Evolutionary conservation across 64 coral and sea anemone species (phyloP), one percentile per base, ranked within the genome.

Genomic region (Stylophora pistillata): DNA sequence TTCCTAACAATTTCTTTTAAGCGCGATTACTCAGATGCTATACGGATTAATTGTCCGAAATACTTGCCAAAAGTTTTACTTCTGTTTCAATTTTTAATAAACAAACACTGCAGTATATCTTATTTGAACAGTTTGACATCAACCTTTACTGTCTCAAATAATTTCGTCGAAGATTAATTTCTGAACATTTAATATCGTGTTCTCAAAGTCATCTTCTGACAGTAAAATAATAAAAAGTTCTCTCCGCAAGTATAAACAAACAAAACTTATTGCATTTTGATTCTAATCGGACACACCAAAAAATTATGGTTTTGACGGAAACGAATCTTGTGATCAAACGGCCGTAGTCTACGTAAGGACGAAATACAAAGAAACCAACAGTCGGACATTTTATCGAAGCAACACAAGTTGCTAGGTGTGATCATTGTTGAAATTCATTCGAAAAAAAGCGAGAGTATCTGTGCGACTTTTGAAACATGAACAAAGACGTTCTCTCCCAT

Each of bases 241-340:
- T 76, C 53, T 52, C 30, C 76, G 13, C 54, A 10, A n/a, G 20
- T 10, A n/a, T 13, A 78, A 57, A 52, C 17, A 23, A 23, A 17
- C 30, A 47, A 75, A 27, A 29, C 30, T 32, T 31, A 80, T 80
- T 20, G 53, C 57, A 30, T 64, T 64, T 82, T 82, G 64, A 65
- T 64, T 64, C 20, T 59, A 16, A 65, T 61, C 30, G 57, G 41
- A 65, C 78, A 82, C 16, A 41, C 26, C 9, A 13, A 9, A 13
- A 82, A 82, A 82, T 63, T 17, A 82, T 16, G n/a, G 30, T 82
- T 41, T 82, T 63, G 78, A 82, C 58, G 41, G 29, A 61, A 18
- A 61, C 56, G 21, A 64, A 64, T 82, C 21, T 14, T 18, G 7
- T 53, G 33, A 76, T n/a, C 32, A 84, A 27, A 37, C 58, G 33